Base-by-base conservation (phyloP, 2,113 vertebrate genomes). In the Strigops habroptila region DNA sequence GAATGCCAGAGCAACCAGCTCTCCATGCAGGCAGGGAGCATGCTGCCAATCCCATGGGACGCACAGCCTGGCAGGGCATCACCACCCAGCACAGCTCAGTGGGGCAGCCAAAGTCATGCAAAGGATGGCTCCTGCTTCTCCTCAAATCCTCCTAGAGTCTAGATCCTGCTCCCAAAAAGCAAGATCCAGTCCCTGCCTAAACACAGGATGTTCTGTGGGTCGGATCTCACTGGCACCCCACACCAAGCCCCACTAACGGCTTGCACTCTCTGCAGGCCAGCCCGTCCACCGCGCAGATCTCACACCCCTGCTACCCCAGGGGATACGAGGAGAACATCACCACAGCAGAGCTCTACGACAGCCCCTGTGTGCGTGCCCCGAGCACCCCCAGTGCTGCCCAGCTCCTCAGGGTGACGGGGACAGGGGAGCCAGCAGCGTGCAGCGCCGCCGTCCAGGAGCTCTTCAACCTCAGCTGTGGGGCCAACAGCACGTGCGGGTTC, bases 221-320 rank as follows among this genome's bases (percentile, higher is more conserved):
- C n/a, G 44, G 53, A n/a, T 43, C 46, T 74, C 33, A 14, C 41
- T 33, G 63, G 31, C 30, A 53, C 12, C 46, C 35, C 64, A 6
- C 3, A 9, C 59, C 52, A 60, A 24, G 33, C 33, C 57, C 33
- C 33, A 23, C 57, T 59, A 51, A 80, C 0, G 3, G 33, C 69
- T 70, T 15, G 1, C 3, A 16, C 30, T 53, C 14, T 69, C 35
- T 77, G 28, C 94, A 97, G 96, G 48, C 8, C 71, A 88, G 33
- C 82, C 5, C 1, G 0, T 15, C n/a, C 0, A 3, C 13, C 2
- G 39, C 24, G 46, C 37, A 39, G 51, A 28, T 98, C n/a, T 78
- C 37, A 0, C 97, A 98, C 79, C 98, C 98, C 7, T 98, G 98
- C 95, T 98, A 98, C 82, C 98, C 98, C 14, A 49, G 2, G 3